Conservation (phyloP, 35 echinoderm and acorn worm genomes). For the Ptychodera flava region DNA sequence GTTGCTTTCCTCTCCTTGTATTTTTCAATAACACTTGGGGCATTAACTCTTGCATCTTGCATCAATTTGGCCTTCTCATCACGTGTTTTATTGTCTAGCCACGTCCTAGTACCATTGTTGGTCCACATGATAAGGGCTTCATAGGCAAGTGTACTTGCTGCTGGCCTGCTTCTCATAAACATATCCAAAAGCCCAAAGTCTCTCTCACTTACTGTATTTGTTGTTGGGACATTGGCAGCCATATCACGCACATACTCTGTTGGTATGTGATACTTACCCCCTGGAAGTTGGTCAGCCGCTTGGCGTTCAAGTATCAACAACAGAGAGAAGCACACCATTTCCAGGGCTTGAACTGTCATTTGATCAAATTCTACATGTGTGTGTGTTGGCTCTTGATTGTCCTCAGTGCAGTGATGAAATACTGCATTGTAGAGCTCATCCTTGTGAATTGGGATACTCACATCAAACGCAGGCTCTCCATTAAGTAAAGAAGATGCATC, state of each 20-base stretch:
- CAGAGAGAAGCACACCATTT: neutral
- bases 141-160: neutral
- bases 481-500: conserved; percentile 38
- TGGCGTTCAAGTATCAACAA: neutral
- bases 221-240: neutral
- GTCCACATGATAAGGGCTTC: neutral
- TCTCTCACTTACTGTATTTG: neutral
- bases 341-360: neutral
- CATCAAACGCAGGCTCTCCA: conserved; percentile 24
- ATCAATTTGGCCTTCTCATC: neutral
- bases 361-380: neutral
- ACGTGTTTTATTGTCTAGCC: neutral
- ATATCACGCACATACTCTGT: neutral
- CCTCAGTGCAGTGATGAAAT: conserved; percentile 29
- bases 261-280: neutral
- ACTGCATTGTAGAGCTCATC: conserved; percentile 26
- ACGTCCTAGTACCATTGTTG: neutral
- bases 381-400: conserved; percentile 15
- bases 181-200: neutral
- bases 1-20: neutral
- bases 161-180: neutral
- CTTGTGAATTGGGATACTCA: conserved; percentile 32
- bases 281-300: neutral
- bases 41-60: neutral
- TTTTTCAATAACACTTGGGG: neutral